Evolutionary conservation across 92 coral and sea anemone genomes (phyloP), one percentile per base, ranked within the genome.

Genomic region (Pocillopora meandrina): DNA sequence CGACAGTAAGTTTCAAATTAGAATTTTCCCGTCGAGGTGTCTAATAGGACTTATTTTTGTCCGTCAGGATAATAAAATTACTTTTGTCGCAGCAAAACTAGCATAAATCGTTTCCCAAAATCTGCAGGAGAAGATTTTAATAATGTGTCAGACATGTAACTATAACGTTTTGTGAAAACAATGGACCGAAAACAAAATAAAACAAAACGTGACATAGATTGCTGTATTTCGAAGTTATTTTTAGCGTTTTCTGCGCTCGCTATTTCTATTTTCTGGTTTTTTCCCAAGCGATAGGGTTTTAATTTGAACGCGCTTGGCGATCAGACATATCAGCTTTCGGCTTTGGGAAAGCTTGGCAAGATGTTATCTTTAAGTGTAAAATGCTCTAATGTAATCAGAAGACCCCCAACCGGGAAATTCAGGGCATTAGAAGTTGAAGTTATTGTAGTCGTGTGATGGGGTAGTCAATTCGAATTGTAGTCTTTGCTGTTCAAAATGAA

Each of bases 1-100:
- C 82, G 19, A 55, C 31, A 64, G 52, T 75, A 65, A 65, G 7
- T 64, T 72, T 62, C 60, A 72, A 83, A 73, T 73, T 73, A 52
- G 86, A 74, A 74, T 83, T 83, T 83, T 83, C 80, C 73, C 74
- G 72, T 82, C 63, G 80, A 83, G 73, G 80, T 83, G 86, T 83
- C 73, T 64, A 72, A 83, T 74, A 83, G 80, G 80, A 49, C 73
- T 55, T 71, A 55, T 47, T 73, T 82, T 72, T 21, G 69, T 33
- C 16, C 59, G 61, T 52, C 61, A 9, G 79, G 56, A 72, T 49
- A 73, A 83, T 21, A 60, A 74, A 57, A 70, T 71, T 72, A 58
- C 85, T 36, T 71, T 70, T 71, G 21, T 58, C 70, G 68, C 12
- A 14, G 56, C 70, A 59, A n/a, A 20, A 56, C 74, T 68, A 67